A percentile compares a stretch with the other conserved stretches of the same genome.
phyloP scores from a whole-genome alignment of 2,797 vertebrate species.

The Kryptopterus vitreolus region DNA sequence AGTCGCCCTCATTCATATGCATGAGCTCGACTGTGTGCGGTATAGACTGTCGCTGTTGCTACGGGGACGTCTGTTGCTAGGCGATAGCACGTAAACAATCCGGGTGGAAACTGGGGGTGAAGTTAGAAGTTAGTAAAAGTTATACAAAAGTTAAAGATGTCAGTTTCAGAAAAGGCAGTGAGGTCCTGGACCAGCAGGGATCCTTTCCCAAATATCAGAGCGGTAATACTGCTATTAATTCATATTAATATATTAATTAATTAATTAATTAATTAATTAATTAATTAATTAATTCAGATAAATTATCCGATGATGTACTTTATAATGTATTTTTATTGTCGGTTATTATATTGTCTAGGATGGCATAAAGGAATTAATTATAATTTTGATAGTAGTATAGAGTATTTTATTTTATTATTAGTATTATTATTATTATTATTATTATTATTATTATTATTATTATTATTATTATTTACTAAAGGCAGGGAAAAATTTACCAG shows the following conservation, averaged over 20 bases:
- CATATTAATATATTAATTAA: too few species aligned
- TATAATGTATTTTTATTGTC: neutral
- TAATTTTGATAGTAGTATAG: neutral
- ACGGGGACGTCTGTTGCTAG: constrained; percentile 33
- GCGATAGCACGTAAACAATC: constrained; percentile 49
- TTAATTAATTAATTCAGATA: neutral
- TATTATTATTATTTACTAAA: too few species aligned
- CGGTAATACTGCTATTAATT: constrained; percentile 54
- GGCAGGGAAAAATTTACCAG: constrained; percentile 75
- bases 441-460: neutral
- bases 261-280: too few species aligned
- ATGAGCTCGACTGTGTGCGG: neutral
- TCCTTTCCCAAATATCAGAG: constrained; percentile 34
- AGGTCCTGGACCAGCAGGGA: constrained; percentile 39
- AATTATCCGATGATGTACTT: neutral
- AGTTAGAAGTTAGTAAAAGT: neutral
- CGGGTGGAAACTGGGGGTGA: neutral
- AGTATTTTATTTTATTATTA: neutral
- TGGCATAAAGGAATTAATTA: too few species aligned
- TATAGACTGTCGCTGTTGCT: neutral
- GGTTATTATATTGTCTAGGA: neutral
- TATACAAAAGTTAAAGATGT: constrained; percentile 36
- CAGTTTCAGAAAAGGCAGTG: constrained; percentile 25
- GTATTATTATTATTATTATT: neutral
- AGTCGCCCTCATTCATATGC: neutral